phyloP scores from a whole-genome alignment of 2,888 invertebrate genomes.

The Hymenopus coronatus region DNA sequence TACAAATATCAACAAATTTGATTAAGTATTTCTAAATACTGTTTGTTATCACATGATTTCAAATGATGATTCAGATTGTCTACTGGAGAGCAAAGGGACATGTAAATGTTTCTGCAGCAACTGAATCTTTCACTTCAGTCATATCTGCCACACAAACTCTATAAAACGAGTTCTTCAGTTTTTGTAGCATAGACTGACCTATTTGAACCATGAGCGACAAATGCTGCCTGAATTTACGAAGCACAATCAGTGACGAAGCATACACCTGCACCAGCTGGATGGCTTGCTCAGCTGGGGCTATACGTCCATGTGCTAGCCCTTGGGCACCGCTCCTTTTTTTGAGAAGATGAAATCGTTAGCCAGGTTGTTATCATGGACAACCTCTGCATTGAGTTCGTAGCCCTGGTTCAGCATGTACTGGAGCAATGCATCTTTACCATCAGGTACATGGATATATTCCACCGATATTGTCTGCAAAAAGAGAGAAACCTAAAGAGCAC shows the following conservation, averaged over 20 bases:
- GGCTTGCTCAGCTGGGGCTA: too few relatives aligned
- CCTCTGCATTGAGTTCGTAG: conserved; percentile 46
- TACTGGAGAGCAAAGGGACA: background rate
- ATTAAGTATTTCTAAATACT: background rate
- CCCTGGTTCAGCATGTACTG: conserved; percentile 47
- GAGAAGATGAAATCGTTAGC: conserved; percentile 52
- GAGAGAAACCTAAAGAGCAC: background rate
- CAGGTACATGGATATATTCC: conserved; percentile 49
- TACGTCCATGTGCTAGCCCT: background rate
- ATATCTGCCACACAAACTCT: too few relatives aligned
- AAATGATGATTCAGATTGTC: background rate
- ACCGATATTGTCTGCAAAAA: conserved; percentile 46
- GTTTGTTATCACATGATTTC: background rate
- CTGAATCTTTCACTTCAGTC: too few relatives aligned
- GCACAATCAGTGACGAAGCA: too few relatives aligned
- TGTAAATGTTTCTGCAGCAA: too few relatives aligned
- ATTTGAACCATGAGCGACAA: too few relatives aligned
- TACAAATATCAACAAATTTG: background rate
- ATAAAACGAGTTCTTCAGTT: too few relatives aligned
- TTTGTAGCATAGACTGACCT: too few relatives aligned
- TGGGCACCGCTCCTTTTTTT: background rate
- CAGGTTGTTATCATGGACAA: conserved; percentile 46
- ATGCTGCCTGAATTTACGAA: too few relatives aligned
- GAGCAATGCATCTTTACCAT: conserved; percentile 44
- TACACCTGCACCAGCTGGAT: too few relatives aligned